Percentiles rank a stretch among this genome's conserved stretches.
These are phyloP conservation scores for Rousettus leschenaultii DNA, from an alignment of 2,113 vertebrate genomes.

Conservation along the genomic window DNA sequence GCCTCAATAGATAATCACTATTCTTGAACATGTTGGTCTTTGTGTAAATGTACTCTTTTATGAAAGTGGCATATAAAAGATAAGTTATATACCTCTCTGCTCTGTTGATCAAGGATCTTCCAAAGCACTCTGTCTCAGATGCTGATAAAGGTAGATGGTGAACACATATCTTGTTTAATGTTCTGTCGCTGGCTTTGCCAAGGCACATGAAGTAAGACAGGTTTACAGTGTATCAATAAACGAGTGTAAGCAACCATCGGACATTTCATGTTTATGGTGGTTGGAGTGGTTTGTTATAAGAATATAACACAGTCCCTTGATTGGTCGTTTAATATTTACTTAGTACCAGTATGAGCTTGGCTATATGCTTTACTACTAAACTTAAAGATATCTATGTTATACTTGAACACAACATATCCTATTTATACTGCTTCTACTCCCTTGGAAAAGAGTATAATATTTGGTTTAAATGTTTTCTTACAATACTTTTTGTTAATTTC, in stretches of 20 bases:
- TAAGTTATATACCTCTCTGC: background rate
- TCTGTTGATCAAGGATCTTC: background rate
- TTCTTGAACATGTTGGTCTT: background rate
- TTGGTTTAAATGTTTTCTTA: background rate
- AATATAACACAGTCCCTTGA: background rate
- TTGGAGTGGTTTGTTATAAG: background rate
- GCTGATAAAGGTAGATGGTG: background rate
- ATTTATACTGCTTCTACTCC: background rate
- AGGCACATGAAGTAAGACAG: background rate
- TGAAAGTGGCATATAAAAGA: background rate
- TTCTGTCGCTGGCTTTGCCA: background rate
- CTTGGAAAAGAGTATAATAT: background rate
- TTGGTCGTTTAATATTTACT: background rate
- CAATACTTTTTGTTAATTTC: background rate
- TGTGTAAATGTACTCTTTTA: background rate
- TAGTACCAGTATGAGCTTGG: background rate
- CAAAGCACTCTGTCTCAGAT: background rate
- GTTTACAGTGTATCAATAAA: background rate
- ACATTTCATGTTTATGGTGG: background rate
- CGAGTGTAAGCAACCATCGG: background rate
- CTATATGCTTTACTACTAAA: background rate
- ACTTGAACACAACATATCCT: background rate
- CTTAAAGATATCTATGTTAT: background rate
- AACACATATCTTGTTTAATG: background rate
- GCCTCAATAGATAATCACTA: background rate